Percentiles rank a stretch among this genome's conserved stretches.
phyloP scores from a whole-genome alignment of 2,888 invertebrate species.

The Phalera bucephala region DNA sequence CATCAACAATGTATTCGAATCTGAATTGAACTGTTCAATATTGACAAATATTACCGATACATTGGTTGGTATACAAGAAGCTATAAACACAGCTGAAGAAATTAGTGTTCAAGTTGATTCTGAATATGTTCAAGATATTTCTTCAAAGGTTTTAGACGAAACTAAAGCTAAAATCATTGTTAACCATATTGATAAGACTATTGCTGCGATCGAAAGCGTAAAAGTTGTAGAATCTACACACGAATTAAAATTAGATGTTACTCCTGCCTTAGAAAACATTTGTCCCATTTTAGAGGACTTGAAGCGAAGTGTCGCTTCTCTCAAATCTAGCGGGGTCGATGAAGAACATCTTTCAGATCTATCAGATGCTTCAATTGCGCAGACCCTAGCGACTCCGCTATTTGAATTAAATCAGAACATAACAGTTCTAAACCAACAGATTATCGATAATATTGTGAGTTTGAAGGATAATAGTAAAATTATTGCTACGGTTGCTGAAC shows the following conservation, averaged over 20 bases:
- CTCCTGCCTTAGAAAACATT: constrained; percentile 54
- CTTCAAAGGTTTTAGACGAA: constrained; percentile 21
- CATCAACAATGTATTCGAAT: constrained; percentile 53
- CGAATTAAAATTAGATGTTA: constrained; percentile 34
- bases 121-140: constrained; percentile 53
- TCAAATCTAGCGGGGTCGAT: constrained; percentile 37
- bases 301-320: constrained; percentile 55
- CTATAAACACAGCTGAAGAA: constrained; percentile 58
- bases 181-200: constrained; percentile 62
- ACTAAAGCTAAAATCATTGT: constrained; percentile 50
- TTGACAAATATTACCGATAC: constrained; percentile 54
- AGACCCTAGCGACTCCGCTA: constrained; percentile 60
- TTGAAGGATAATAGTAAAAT: constrained; percentile 50
- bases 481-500: constrained; percentile 66
- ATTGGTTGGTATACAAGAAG: constrained; percentile 55
- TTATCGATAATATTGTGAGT: constrained; percentile 57
- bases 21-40: constrained; percentile 56
- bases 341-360: constrained; percentile 56
- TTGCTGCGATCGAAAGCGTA: constrained; percentile 57
- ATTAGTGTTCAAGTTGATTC: constrained; percentile 50
- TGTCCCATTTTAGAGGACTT: constrained; percentile 64
- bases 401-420: constrained; percentile 64
- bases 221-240: constrained; percentile 49
- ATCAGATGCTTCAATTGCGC: constrained; percentile 63
- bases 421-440: constrained; percentile 53